Conservation (phyloP, 2,113 vertebrate species). For the Macrotus californicus region DNA sequence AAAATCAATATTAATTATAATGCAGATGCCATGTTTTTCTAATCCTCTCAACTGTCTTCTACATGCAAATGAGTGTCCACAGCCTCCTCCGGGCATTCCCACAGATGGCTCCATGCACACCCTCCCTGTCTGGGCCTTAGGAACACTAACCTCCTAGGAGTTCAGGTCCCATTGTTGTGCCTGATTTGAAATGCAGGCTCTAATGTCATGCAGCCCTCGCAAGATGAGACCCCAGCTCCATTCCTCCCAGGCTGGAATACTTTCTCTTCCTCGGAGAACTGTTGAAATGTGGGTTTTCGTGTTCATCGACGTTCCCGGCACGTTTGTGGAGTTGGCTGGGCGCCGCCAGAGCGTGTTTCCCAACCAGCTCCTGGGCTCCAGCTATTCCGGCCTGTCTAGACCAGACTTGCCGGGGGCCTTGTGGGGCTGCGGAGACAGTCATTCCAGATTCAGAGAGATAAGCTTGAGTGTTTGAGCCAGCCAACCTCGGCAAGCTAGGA, state of each 20-base stretch:
- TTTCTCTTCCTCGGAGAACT: conserved; percentile 12
- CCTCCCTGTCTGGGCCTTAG: background rate
- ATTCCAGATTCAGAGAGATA: background rate
- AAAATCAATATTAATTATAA: conserved; percentile 51
- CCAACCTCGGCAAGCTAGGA: background rate
- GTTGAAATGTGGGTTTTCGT: conserved; percentile 22
- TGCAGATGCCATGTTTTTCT: conserved; percentile 38
- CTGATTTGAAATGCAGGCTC: conserved; percentile 45
- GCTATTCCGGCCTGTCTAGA: conserved; percentile 46
- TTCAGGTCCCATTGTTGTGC: background rate
- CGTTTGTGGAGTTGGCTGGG: background rate
- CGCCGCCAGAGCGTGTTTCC: conserved; percentile 2
- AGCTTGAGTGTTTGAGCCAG: background rate
- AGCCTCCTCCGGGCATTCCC: conserved; percentile 1
- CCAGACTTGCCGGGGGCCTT: background rate
- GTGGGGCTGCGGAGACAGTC: background rate
- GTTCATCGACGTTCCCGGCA: conserved; percentile 37
- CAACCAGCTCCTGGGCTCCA: background rate
- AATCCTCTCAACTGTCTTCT: background rate
- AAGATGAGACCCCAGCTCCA: background rate
- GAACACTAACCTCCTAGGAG: background rate
- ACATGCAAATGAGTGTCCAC: background rate
- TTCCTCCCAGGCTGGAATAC: background rate
- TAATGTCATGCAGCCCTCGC: background rate
- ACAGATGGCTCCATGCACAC: background rate